Base-by-base conservation (phyloP, 2,888 invertebrate species). In the Orchesellides sinensis region DNA sequence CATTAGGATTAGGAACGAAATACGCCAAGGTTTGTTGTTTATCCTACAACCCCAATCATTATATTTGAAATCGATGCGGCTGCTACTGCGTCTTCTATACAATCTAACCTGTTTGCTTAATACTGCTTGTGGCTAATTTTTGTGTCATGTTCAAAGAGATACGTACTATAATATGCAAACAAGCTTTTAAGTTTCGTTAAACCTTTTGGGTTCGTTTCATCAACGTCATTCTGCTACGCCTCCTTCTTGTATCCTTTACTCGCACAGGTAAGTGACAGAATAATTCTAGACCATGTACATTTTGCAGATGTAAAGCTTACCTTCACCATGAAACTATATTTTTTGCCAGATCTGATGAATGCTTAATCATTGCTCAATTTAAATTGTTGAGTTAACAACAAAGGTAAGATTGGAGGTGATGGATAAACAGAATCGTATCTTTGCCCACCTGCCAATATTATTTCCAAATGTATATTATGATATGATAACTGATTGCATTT, bases 181-280 rank as follows among this genome's bases (percentile, higher is more conserved):
- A 61, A 61, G 40, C 10, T 32, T 17, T n/a, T n/a, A 21, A 61
- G 61, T 10, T 54, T 5, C 5, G 5, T 54, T 5, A 17, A 23
- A 6, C 4, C 54, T 14, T 6, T 52, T n/a, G 47, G 10, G 12
- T 21, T 17, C 10, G 14, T 65, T 65, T 65, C 6, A 47, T 68
- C 68, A 68, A 49, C 47, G 68, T 68, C 68, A 68, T 25, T 27
- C 47, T 27, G 4, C 49, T 4, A 32, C 49, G n/a, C 49, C 68
- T 21, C 45, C 40, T 21, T 12, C 23, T 3, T 14, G 21, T 21
- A 59, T 59, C 27, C 5, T 63, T 29, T 45, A 23, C 23, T 40
- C n/a, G 47, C 27, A 2, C 12, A 45, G 5, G n/a, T n/a, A 21
- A 61, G 17, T 61, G 29, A 32, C 61, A 61, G 35, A 61, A 29